Base-by-base conservation (phyloP, 2,797 vertebrate genomes). In the Nothura maculosa region DNA sequence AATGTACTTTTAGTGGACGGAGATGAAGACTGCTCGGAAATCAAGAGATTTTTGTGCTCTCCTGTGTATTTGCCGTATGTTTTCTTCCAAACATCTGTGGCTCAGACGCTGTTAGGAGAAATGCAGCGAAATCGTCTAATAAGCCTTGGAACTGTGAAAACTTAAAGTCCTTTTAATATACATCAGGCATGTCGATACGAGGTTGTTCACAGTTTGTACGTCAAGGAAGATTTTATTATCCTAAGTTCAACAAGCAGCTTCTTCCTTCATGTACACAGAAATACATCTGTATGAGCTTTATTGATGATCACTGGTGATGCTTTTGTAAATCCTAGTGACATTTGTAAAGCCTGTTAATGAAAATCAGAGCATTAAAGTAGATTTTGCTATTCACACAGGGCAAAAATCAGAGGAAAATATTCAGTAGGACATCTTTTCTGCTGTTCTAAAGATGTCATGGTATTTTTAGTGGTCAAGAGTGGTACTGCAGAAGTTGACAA, bases 71-170 rank as follows among this genome's bases (percentile, higher is more conserved):
- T 93, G 75, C 89, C 1, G 4, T 90, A 86, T 96, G 95, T 93
- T 92, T 90, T 82, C 67, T 85, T 88, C 91, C 55, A 34, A 87
- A 67, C 91, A 95, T 95, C 86, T 95, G 93, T 47, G 83, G 73
- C 64, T 95, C 87, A 70, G 63, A 87, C 47, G 47, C 13, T 68
- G 63, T 87, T 75, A 84, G 76, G 79, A 92, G 50, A 70, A 95
- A 90, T 57, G 30, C 47, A 91, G 74, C 92, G 78, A 93, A 94
- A 93, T 61, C 42, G 90, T 69, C 79, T 92, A 80, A 86, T 92
- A 91, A 94, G 83, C 92, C 92, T 95, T 61, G 78, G 87, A 96
- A 81, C 85, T 87, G 84, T 40, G 75, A 91, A 96, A 96, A 94
- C 52, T 43, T 76, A 87, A 91, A 75, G 89, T 92, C 82, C 30